Conservation (phyloP, 2,888 invertebrate species). For the Megaustenia siamemsis region DNA sequence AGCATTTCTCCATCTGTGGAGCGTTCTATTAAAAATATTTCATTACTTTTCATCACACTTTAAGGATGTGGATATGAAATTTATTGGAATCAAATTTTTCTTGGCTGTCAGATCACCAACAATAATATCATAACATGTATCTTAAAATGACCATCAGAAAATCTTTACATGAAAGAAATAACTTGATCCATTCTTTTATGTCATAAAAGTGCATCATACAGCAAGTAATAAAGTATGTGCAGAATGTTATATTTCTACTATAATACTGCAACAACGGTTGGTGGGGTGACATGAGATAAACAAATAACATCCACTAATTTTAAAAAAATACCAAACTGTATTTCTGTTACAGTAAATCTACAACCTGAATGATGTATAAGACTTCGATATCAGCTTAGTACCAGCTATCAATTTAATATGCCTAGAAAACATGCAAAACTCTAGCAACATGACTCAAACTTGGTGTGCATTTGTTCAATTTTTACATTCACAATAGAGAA, state of each 20-base stretch:
- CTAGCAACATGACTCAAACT: not conserved
- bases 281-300: not conserved
- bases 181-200: too few species aligned
- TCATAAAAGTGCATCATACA: not conserved
- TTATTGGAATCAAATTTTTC: too few species aligned
- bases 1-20: too few species aligned
- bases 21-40: too few species aligned
- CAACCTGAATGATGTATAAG: not conserved
- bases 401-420: not conserved
- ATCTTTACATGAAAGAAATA: too few species aligned
- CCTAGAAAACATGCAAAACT: not conserved
- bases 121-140: not conserved
- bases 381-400: too few species aligned
- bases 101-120: too few species aligned
- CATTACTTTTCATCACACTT: too few species aligned
- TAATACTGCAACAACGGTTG: not conserved
- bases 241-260: not conserved
- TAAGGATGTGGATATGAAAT: too few species aligned
- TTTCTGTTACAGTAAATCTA: not conserved
- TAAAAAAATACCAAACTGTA: not conserved
- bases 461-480: constrained; percentile 7
- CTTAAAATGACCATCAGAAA: not conserved
- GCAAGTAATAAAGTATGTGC: not conserved
- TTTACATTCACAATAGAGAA: not conserved
- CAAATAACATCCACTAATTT: not conserved